These are phyloP conservation scores for Poecilia velifera DNA, from an alignment of 2,797 vertebrate genomes.

Conservation along the genomic window DNA sequence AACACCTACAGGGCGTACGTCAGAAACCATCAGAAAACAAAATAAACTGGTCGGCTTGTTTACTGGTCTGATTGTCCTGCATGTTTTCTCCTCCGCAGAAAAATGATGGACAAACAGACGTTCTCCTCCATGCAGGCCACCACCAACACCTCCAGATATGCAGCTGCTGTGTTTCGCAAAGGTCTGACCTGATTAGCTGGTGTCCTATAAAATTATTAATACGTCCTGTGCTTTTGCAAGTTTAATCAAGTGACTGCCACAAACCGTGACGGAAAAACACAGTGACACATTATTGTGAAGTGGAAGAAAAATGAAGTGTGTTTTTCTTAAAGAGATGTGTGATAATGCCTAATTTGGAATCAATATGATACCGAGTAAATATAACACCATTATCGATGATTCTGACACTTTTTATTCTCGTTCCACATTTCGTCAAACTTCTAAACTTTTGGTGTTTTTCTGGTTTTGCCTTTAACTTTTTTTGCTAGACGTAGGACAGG, in stretches of 20 bases:
- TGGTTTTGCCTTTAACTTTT: too few species aligned
- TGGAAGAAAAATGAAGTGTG: not conserved
- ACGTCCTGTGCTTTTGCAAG: not conserved
- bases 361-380: too few species aligned
- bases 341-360: not conserved
- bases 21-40: not conserved
- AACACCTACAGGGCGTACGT: slow-evolving; percentile 92
- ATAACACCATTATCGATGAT: too few species aligned
- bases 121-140: slow-evolving; percentile 96
- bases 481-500: too few species aligned
- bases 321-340: not conserved
- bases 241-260: not conserved
- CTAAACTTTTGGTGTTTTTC: too few species aligned
- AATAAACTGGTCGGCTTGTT: not conserved
- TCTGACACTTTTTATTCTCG: too few species aligned
- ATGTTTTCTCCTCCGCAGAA: slow-evolving; percentile 74
- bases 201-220: not conserved
- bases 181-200: slow-evolving; percentile 70
- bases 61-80: not conserved
- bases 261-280: not conserved
- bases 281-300: not conserved
- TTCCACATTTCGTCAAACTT: too few species aligned
- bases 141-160: slow-evolving; percentile 92
- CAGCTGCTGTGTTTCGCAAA: slow-evolving; percentile 94
- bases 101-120: slow-evolving; percentile 97